Evolutionary conservation across 2,797 vertebrate species (phyloP).

Genomic region (Hyperoplus immaculatus): DNA sequence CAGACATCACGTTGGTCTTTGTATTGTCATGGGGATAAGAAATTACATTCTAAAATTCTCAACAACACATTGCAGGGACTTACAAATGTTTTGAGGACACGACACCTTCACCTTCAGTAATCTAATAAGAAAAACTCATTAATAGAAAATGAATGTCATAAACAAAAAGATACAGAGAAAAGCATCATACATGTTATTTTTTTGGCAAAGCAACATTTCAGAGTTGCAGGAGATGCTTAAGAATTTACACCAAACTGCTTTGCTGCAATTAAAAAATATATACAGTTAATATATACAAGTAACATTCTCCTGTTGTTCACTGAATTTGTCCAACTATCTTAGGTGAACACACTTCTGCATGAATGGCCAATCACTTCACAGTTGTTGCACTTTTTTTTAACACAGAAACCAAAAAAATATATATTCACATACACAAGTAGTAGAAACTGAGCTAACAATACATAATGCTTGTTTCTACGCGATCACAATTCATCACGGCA

Average conservation of each 20-base stretch:
- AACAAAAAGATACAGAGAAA: slow-evolving; percentile 21
- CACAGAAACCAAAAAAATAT: slow-evolving; percentile 7
- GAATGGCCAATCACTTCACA: slow-evolving; percentile 36
- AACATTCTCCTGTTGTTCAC: slow-evolving; percentile 19
- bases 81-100: neutral
- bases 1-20: neutral
- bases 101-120: neutral
- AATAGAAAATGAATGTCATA: slow-evolving; percentile 15
- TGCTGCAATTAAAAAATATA: neutral
- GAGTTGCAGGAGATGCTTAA: neutral
- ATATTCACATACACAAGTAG: slow-evolving; percentile 3
- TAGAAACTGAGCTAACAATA: slow-evolving; percentile 1
- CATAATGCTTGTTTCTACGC: slow-evolving; percentile 1
- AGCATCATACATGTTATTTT: neutral
- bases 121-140: neutral
- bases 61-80: neutral
- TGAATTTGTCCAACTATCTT: slow-evolving; percentile 10
- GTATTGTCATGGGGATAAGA: neutral
- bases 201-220: slow-evolving; percentile 20
- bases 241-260: slow-evolving; percentile 9
- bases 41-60: neutral
- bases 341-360: slow-evolving; percentile 26
- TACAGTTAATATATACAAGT: neutral
- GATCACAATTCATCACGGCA: neutral
- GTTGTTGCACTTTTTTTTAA: slow-evolving; percentile 38